Evolutionary conservation across 2,797 vertebrate species (phyloP).

Genomic region (Lerista edwardsae): DNA sequence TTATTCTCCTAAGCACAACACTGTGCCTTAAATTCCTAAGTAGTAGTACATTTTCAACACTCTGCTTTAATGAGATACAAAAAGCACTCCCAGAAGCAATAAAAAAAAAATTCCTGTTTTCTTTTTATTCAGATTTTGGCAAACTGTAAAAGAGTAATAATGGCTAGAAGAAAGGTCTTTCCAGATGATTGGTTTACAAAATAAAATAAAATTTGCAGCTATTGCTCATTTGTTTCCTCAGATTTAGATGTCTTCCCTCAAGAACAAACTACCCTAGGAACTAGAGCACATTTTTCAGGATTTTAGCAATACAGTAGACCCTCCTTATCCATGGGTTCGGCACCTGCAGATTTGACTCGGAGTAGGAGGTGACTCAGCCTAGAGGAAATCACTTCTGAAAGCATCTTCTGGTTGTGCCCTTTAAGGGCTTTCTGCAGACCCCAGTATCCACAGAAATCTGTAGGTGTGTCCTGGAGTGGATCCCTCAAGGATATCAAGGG

Average conservation of each 20-base stretch:
- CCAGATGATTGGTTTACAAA: neutral
- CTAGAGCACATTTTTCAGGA: neutral
- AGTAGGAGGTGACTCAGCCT: too few relatives aligned
- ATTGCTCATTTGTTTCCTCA: neutral
- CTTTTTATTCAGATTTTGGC: too few relatives aligned
- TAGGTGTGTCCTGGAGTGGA: too few relatives aligned
- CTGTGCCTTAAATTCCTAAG: neutral
- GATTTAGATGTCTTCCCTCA: neutral
- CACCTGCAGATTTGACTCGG: too few relatives aligned
- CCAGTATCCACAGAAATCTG: too few relatives aligned
- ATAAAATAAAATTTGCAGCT: neutral
- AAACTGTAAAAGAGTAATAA: neutral
- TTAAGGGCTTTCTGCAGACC: too few relatives aligned
- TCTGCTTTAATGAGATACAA: neutral
- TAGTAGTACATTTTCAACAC: neutral
- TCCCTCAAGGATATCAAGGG: too few relatives aligned
- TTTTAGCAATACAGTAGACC: too few relatives aligned
- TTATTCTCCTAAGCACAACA: neutral
- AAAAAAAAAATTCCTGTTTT: neutral
- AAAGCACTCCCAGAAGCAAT: neutral
- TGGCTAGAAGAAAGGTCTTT: neutral
- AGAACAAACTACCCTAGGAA: neutral
- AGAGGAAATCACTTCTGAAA: too few relatives aligned
- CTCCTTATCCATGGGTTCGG: too few relatives aligned
- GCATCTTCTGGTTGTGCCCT: too few relatives aligned